A percentile compares a stretch with the other conserved stretches of the same genome.
Conservation (phyloP, 2,888 invertebrate species). For the Neoascia interrupta region DNA sequence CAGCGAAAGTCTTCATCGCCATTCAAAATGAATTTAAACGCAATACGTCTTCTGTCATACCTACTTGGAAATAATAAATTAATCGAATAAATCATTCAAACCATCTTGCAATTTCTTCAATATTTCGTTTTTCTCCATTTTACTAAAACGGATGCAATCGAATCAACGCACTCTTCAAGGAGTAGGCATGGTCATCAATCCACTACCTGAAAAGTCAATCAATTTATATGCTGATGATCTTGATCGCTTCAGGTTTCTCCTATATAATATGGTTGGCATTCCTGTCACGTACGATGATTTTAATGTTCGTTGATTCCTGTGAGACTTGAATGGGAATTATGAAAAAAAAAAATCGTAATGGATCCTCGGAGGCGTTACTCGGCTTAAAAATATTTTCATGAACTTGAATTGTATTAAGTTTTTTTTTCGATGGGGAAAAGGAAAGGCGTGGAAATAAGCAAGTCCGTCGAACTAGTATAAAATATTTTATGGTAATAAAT, state of each 20-base stretch:
- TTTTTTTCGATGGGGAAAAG: no score
- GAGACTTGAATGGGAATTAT: constrained; percentile 64
- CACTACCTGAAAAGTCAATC: constrained; percentile 33
- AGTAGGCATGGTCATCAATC: constrained; percentile 18
- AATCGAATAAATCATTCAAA: constrained; percentile 60
- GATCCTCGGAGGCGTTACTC: constrained; percentile 54
- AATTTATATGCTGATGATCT: constrained; percentile 68
- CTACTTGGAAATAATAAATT: constrained; percentile 59
- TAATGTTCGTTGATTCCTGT: constrained; percentile 58
- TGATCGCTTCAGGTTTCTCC: constrained; percentile 55
- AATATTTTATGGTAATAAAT: no score
- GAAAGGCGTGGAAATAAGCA: no score
- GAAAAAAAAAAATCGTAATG: constrained; percentile 9
- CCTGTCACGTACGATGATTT: constrained; percentile 60
- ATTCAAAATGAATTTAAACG: constrained; percentile 61
- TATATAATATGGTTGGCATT: no score
- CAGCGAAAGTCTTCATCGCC: constrained; percentile 40
- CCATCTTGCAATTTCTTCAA: background rate
- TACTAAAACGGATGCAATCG: constrained; percentile 25
- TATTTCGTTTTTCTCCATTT: constrained; percentile 23
- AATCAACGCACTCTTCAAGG: background rate
- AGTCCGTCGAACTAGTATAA: no score
- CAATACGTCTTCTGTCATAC: constrained; percentile 66
- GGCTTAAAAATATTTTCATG: no score
- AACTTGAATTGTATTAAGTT: no score